These are phyloP conservation scores for Hippocampus comes DNA, from an alignment of 2,113 vertebrate species.

Conservation along the genomic window DNA sequence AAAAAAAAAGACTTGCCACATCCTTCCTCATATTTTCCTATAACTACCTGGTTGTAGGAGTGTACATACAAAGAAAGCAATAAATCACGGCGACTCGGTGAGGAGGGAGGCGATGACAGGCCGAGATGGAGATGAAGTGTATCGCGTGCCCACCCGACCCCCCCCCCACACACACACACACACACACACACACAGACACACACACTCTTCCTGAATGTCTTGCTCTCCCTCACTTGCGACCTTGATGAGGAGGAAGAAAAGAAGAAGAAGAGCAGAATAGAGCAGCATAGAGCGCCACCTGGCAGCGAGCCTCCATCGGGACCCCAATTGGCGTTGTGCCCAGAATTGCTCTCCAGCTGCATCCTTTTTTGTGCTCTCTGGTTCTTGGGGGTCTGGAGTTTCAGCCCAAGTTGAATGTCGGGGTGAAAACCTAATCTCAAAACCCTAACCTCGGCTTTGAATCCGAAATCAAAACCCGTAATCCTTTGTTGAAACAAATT, in stretches of 20 bases:
- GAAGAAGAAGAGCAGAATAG: not conserved
- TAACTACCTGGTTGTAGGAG: no score
- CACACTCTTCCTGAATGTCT: not conserved
- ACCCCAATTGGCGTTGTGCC: not conserved
- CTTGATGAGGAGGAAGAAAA: not conserved
- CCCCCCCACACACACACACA: no score
- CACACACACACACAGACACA: no score
- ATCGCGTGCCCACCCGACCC: no score
- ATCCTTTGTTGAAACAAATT: no score
- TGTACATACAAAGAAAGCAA: not conserved
- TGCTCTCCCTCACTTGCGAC: not conserved
- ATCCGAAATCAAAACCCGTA: no score
- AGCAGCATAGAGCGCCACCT: not conserved
- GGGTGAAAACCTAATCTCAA: no score
- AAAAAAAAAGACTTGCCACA: not conserved
- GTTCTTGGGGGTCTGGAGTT: no score
- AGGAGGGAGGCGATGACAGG: not conserved
- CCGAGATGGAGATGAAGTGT: not conserved
- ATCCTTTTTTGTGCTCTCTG: no score
- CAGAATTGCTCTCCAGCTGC: not conserved
- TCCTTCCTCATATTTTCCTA: not conserved
- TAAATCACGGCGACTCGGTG: not conserved
- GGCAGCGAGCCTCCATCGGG: not conserved
- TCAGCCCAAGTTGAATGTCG: no score
- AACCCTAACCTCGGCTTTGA: no score